Evolutionary conservation across 2,888 invertebrate species (phyloP).

Genomic region (Apodemia mormo): DNA sequence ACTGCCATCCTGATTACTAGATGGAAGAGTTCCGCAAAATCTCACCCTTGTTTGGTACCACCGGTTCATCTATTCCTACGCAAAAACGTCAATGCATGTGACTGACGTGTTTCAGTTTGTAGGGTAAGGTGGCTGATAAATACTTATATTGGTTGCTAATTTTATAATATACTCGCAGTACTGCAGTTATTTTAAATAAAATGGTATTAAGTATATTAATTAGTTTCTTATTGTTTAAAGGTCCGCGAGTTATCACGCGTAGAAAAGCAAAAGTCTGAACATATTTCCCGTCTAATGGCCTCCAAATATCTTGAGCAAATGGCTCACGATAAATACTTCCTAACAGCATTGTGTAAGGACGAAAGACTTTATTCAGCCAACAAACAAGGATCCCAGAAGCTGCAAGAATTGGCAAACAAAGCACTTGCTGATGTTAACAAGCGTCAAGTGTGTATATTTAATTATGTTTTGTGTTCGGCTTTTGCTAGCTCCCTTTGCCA

Average conservation of each 20-base stretch:
- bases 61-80: neutral
- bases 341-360: slow-evolving; percentile 65
- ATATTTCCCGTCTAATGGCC: slow-evolving; percentile 70
- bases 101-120: too few relatives aligned
- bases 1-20: too few relatives aligned
- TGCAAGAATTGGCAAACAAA: slow-evolving; percentile 61
- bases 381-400: slow-evolving; percentile 59
- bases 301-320: slow-evolving; percentile 75
- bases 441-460: slow-evolving; percentile 54
- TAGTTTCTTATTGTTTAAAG: slow-evolving; percentile 44
- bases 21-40: too few relatives aligned
- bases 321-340: slow-evolving; percentile 76
- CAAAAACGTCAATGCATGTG: too few relatives aligned
- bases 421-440: slow-evolving; percentile 66
- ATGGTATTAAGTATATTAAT: too few relatives aligned
- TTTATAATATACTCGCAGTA: too few relatives aligned
- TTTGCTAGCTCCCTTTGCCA: slow-evolving; percentile 11
- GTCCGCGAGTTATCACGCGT: slow-evolving; percentile 65
- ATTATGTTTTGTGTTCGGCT: slow-evolving; percentile 15
- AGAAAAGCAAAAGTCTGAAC: slow-evolving; percentile 62
- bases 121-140: too few relatives aligned
- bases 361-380: slow-evolving; percentile 68
- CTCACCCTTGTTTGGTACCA: too few relatives aligned
- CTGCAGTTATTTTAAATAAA: too few relatives aligned
- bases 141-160: too few relatives aligned